Evolutionary conservation across 1,140 invertebrate genomes (phyloP).

Genomic region (Drusus annulatus): DNA sequence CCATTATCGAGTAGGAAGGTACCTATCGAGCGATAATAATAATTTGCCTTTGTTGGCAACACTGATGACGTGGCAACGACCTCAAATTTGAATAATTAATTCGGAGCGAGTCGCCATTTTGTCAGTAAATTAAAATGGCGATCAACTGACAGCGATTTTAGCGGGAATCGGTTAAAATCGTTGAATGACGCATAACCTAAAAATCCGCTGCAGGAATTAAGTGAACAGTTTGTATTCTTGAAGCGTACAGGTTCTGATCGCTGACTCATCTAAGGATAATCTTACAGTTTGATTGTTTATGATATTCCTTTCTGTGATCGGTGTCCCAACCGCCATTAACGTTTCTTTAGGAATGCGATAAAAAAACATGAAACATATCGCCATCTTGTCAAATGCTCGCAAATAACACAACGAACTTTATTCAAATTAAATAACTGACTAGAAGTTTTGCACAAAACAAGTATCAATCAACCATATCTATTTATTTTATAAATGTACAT

Average conservation of each 20-base stretch:
- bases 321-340: conserved; percentile 7
- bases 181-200: conserved; percentile 13
- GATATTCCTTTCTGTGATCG: background rate
- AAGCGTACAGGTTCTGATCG: background rate
- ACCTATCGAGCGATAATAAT: no score
- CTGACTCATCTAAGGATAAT: conserved; percentile 3
- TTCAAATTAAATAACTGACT: no score
- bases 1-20: no score
- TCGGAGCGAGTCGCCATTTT: background rate
- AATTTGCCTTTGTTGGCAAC: no score
- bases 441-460: no score
- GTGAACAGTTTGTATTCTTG: background rate
- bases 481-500: no score
- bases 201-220: conserved; percentile 7
- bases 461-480: no score
- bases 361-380: no score
- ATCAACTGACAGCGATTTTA: background rate
- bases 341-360: background rate
- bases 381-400: no score
- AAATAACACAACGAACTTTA: no score
- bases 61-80: conserved; percentile 1
- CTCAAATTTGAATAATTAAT: background rate
- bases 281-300: conserved; percentile 7
- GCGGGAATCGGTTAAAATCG: background rate
- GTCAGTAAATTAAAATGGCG: conserved; percentile 15